Conservation (phyloP, 2,888 invertebrate genomes). For the Pinctada fucata region DNA sequence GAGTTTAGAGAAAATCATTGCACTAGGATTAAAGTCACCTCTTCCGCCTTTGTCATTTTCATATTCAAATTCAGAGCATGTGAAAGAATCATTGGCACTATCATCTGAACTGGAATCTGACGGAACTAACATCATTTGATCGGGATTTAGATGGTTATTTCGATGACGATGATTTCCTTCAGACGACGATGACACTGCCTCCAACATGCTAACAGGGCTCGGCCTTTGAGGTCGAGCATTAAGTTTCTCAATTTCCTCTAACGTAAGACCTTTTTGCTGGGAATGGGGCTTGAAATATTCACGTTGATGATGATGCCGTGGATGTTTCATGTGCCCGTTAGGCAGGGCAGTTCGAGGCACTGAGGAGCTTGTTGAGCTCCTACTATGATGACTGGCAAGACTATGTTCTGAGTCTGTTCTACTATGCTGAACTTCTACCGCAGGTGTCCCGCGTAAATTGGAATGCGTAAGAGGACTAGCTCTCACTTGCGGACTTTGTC, state of each 20-base stretch:
- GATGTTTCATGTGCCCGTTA: conserved; percentile 48
- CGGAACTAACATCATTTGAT: conserved; percentile 74
- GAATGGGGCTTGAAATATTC: conserved; percentile 25
- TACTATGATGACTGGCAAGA: conserved; percentile 69
- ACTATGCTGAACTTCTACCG: conserved; percentile 55
- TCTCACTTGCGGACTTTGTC: conserved; percentile 55
- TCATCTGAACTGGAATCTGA: conserved; percentile 84
- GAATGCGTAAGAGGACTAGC: conserved; percentile 63
- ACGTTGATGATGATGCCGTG: conserved; percentile 33
- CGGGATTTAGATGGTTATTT: conserved; percentile 59
- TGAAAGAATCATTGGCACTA: conserved; percentile 96
- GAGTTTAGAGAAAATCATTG: conserved; percentile 81
- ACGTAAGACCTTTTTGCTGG: conserved; percentile 86
- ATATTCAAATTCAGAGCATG: conserved; percentile 98
- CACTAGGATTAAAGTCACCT: conserved; percentile 76
- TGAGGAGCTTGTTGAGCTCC: conserved; percentile 57
- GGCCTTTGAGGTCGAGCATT: conserved; percentile 87
- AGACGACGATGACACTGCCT: conserved; percentile 91
- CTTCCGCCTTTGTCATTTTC: conserved; percentile 82
- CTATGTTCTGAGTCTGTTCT: conserved; percentile 65
- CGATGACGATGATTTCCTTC: conserved; percentile 54
- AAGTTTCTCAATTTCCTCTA: conserved; percentile 94
- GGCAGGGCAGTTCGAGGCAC: conserved; percentile 55
- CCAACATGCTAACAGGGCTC: conserved; percentile 92
- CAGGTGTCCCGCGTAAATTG: conserved; percentile 58